Base-by-base conservation (phyloP, 2,888 invertebrate species). In the Meloe dianella region DNA sequence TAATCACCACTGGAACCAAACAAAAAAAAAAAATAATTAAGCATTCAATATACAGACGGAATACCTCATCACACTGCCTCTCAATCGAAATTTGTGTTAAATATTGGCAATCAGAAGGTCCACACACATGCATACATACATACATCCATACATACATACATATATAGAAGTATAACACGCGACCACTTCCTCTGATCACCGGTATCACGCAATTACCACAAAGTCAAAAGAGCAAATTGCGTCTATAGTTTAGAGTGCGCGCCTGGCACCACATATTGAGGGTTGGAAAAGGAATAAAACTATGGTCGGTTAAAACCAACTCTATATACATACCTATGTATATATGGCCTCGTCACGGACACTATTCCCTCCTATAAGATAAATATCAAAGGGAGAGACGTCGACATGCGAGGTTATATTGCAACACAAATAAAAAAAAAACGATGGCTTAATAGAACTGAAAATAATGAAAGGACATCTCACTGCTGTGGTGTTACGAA, bases 211-310 rank as follows among this genome's bases (percentile, higher is more conserved):
- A 71, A 75, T 71, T 73, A 72, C 71, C 63, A 71, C 69, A 70
- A 70, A 74, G 69, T 70, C 73, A 77, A 77, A 77, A 75, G 75
- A 75, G 75, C 75, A 77, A 77, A 75, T 76, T 75, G 73, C 74
- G 74, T 73, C 74, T 72, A n/a, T n/a, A 71, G 65, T 58, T 64
- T 67, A 38, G 65, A 74, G 71, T 74, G 74, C 76, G 74, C 76
- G 73, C 72, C 74, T 70, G 69, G 74, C 73, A 73, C 74, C 73
- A 69, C 69, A 71, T 69, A 66, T 71, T 68, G 72, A 70, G 62
- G 47, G 47, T 47, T 20, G 22, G n/a, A 27, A 61, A 30, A 24
- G 24, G 6, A 51, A 51, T 51, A 51, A 51, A 51, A 51, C 51
- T 24, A 51, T 51, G 20, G 47, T 10, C 30, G 54, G 35, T 56